Evolutionary conservation across 2,797 vertebrate genomes (phyloP), one percentile per base, ranked within the genome.

Genomic region (Babyrousa celebensis): DNA sequence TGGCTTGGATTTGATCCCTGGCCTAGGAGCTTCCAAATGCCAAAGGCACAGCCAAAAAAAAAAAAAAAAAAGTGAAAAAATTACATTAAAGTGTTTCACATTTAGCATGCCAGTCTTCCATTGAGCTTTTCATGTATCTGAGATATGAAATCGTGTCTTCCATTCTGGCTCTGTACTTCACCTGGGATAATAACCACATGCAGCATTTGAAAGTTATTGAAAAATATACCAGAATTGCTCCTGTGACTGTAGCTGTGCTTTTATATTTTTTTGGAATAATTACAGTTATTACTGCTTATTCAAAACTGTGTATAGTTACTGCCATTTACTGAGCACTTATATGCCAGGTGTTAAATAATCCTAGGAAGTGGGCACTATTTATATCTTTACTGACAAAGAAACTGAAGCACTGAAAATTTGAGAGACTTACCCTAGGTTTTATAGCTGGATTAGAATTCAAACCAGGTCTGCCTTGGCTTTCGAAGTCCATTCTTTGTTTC

Each of bases 251-350:
- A 74, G 32, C 29, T 84, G 10, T 48, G 32, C 77, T 93, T 93
- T 85, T 56, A 62, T 85, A 54, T 88, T 58, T 58, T 89, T 40
- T 84, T 92, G 27, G 56, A 72, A 48, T 72, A 75, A 52, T 82
- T 94, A 27, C 32, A 70, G n/a, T 77, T 72, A 85, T 18, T 56
- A 52, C 29, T 27, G 0, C 82, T 94, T 85, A 60, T 80, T 79
- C 54, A 85, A 60, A 85, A 48, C 52, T 54, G 6, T 65, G 16
- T 93, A 6, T 58, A 71, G 60, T 88, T 86, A 63, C n/a, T 56
- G 6, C 52, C 48, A 5, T 77, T 92, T 67, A 43, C 71, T 58
- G 65, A 78, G 52, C 6, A 68, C 21, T 87, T 23, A 67, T 54
- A 29, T 89, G 48, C 85, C 9, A 54, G 40, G 68, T 84, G 27